Conservation (phyloP, 1,140 invertebrate genomes). For the Drosophila lacertosa region DNA sequence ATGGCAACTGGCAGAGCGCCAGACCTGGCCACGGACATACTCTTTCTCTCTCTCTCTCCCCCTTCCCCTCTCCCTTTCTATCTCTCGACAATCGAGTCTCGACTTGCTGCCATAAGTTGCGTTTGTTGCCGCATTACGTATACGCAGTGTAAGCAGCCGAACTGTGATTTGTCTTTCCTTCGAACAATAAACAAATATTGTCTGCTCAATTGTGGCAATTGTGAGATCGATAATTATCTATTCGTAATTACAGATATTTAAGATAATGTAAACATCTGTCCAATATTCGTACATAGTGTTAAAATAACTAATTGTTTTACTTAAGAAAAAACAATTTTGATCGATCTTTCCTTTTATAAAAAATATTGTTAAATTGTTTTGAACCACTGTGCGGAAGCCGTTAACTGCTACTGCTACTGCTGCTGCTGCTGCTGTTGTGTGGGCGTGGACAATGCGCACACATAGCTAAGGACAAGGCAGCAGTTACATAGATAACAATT, state of each 20-base stretch:
- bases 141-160: conserved; percentile 17
- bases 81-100: too few relatives aligned
- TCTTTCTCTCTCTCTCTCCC: too few relatives aligned
- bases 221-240: not conserved
- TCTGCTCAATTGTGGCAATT: not conserved
- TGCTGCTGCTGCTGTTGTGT: conserved; percentile 33
- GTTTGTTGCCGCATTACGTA: conserved; percentile 18
- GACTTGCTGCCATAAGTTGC: conserved; percentile 8
- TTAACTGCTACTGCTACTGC: conserved; percentile 22
- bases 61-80: too few relatives aligned
- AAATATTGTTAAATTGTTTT: not conserved
- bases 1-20: conserved; percentile 51
- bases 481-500: conserved; percentile 78
- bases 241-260: too few relatives aligned
- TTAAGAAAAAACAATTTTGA: too few relatives aligned
- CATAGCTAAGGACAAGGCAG: conserved; percentile 53
- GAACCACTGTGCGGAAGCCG: conserved; percentile 33
- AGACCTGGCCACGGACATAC: conserved; percentile 14
- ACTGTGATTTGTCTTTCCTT: conserved; percentile 52
- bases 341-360: too few relatives aligned
- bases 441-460: conserved; percentile 56
- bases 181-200: conserved; percentile 16
- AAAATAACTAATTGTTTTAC: too few relatives aligned
- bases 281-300: too few relatives aligned
- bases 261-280: too few relatives aligned